A percentile compares a stretch with the other conserved stretches of the same genome.
Conservation (phyloP, 1,140 invertebrate genomes). For the Bicyclus anynana region DNA sequence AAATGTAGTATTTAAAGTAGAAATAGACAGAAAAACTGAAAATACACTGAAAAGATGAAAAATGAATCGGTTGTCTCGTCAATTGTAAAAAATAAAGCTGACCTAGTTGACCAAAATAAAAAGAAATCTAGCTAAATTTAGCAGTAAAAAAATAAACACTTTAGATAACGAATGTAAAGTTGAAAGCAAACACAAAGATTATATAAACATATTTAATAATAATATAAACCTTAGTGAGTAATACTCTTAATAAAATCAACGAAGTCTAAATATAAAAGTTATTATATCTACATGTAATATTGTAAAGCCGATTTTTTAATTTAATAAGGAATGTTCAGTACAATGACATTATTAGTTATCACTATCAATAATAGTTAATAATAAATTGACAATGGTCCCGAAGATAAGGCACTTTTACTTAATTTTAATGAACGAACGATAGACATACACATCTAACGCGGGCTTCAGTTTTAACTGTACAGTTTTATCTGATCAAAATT, state of each 20-base stretch:
- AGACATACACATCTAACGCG: not conserved
- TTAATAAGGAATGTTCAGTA: slow-evolving; percentile 64
- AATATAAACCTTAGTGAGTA: slow-evolving; percentile 56
- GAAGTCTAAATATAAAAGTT: slow-evolving; percentile 52
- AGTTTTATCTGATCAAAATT: too few species aligned
- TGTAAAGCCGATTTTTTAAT: slow-evolving; percentile 44
- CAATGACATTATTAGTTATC: slow-evolving; percentile 21
- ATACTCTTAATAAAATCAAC: slow-evolving; percentile 71
- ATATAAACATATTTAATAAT: slow-evolving; percentile 62
- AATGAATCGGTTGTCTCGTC: too few species aligned
- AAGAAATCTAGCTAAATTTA: too few species aligned
- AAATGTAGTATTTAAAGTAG: too few species aligned
- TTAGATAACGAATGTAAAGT: not conserved
- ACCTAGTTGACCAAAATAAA: too few species aligned
- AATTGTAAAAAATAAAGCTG: too few species aligned
- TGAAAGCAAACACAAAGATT: slow-evolving; percentile 30
- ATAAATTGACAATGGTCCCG: slow-evolving; percentile 57
- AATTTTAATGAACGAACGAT: not conserved
- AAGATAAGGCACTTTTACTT: slow-evolving; percentile 35
- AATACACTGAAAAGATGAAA: too few species aligned
- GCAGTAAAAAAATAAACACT: not conserved
- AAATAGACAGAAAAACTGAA: too few species aligned
- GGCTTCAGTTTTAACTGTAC: too few species aligned
- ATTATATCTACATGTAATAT: slow-evolving; percentile 39
- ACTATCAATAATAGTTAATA: slow-evolving; percentile 8